Conservation (phyloP, 2,113 vertebrate genomes). For the Acrocephalus arundinaceus region DNA sequence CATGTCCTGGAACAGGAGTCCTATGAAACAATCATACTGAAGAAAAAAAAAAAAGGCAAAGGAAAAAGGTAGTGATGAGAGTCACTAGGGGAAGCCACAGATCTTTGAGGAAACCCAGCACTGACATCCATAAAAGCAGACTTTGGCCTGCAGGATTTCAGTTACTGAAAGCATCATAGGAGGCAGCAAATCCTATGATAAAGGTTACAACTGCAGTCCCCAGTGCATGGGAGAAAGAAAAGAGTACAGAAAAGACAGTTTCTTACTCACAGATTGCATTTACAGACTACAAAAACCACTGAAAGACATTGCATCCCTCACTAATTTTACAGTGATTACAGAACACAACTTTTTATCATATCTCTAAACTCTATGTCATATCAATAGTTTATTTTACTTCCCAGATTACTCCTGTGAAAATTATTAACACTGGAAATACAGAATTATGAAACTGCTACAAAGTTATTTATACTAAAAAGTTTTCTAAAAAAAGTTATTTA, state of each 20-base stretch:
- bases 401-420: constrained; percentile 3
- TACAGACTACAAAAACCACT: not conserved
- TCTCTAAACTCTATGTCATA: not conserved
- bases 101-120: not conserved
- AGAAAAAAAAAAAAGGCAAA: not conserved
- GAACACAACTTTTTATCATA: not conserved
- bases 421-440: not conserved
- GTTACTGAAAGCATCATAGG: not conserved
- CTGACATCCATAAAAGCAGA: not conserved
- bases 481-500: not conserved
- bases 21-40: not conserved
- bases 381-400: not conserved
- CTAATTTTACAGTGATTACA: not conserved
- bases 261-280: not conserved
- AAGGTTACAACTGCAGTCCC: not conserved
- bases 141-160: not conserved
- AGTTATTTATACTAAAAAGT: constrained; percentile 29
- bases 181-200: not conserved
- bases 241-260: not conserved
- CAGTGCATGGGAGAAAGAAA: not conserved
- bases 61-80: not conserved
- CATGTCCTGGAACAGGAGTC: not conserved
- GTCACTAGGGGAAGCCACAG: not conserved
- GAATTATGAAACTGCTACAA: constrained; percentile 11
- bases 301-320: not conserved